Evolutionary conservation across 2,797 vertebrate genomes (phyloP), one percentile per base, ranked within the genome.

Genomic region (Argya squamiceps): DNA sequence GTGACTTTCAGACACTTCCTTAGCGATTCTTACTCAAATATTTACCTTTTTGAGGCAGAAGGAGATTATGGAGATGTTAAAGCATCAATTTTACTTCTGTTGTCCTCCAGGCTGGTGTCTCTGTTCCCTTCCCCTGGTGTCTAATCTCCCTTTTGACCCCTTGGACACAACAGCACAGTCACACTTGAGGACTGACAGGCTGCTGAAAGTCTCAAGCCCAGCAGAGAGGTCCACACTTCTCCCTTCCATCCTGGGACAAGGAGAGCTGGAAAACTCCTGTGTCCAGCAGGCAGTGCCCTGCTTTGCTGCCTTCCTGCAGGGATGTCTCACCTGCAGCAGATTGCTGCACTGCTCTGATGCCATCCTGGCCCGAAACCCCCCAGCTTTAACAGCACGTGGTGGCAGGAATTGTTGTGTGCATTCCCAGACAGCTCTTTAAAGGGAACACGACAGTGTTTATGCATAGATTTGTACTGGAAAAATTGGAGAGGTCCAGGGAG

Each of bases 321-420:
- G 11, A 27, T 37, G 12, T 8, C 50, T 55, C 3, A 7, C 9
- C 23, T 36, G n/a, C 8, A 70, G 41, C 49, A 60, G 41, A 13
- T 36, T 73, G 41, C 24, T 73, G 53, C 34, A 4, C 22, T 75
- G 46, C 30, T 76, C 18, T 49, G 36, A 13, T 27, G 36, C 30
- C 46, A 27, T 41, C 46, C 30, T 62, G 36, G 30, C 30, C 22
- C 46, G 21, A 60, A 41, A 27, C 30, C 41, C 8, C 29, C 22
- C 17, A 27, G 46, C 23, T 41, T 27, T 41, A 24, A 15, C 22
- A n/a, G 36, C 29, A 21, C 2, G 0, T 16, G 29, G 34, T 0
- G 2, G 14, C 36, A 36, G 39, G 20, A 43, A 52, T 55, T 32
- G 34, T 3, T 39, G 17, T 46, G 49, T 53, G 60, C 22, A 1